Evolutionary conservation across 2,888 invertebrate genomes (phyloP).

Genomic region (Ceratothoa steindachneri): DNA sequence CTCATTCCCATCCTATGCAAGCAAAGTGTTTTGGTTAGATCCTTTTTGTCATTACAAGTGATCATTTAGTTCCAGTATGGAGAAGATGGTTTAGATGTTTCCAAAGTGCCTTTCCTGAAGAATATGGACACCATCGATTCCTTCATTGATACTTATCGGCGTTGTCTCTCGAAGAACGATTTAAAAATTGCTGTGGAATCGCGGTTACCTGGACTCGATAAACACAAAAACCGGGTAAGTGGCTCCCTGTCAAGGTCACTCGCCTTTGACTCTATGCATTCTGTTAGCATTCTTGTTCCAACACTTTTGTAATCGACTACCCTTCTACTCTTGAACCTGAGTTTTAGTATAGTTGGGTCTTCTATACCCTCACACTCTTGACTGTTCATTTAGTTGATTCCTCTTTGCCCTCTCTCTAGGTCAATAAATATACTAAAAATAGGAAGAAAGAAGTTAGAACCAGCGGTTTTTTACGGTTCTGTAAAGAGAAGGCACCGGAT

Average conservation of each 20-base stretch:
- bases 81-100: constrained; percentile 87
- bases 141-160: constrained; percentile 72
- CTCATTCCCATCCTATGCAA: no score
- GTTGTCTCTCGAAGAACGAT: constrained; percentile 61
- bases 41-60: no score
- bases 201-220: constrained; percentile 57
- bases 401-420: constrained; percentile 24
- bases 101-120: constrained; percentile 77
- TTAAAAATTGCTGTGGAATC: constrained; percentile 61
- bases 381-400: no score
- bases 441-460: constrained; percentile 14
- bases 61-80: constrained; percentile 90
- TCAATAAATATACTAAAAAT: constrained; percentile 36
- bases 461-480: constrained; percentile 46
- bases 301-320: no score
- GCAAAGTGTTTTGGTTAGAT: no score
- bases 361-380: no score
- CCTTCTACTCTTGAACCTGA: no score
- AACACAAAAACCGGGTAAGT: constrained; percentile 59
- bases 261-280: no score
- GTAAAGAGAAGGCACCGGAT: constrained; percentile 14
- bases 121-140: constrained; percentile 68
- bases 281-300: no score
- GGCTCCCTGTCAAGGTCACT: not conserved
- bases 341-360: no score